Conservation (phyloP, 2,797 vertebrate genomes). For the Picus viridis region DNA sequence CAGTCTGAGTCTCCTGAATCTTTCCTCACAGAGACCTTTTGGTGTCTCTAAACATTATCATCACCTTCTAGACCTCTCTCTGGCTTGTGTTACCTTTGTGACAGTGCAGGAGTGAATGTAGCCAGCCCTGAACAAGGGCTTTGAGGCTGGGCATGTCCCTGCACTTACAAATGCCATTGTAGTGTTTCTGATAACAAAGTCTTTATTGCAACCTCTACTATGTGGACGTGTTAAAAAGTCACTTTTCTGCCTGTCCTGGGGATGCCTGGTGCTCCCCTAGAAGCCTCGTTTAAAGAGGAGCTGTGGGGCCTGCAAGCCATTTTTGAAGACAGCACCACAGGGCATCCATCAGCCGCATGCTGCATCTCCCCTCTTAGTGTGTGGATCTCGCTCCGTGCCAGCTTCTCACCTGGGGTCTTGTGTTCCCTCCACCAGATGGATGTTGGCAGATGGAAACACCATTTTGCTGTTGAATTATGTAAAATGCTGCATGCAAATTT, state of each 20-base stretch:
- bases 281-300: not conserved
- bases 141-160: not conserved
- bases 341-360: not conserved
- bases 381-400: not conserved
- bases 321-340: not conserved
- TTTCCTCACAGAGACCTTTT: not conserved
- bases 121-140: not conserved
- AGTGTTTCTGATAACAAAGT: not conserved
- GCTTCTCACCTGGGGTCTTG: constrained; percentile 34
- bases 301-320: not conserved
- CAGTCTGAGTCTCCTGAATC: not conserved
- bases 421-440: constrained; percentile 54
- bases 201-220: not conserved
- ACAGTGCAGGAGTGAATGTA: not conserved
- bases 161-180: not conserved
- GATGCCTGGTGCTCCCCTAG: not conserved
- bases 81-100: not conserved
- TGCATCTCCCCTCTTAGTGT: not conserved
- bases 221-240: not conserved
- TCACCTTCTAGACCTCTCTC: not conserved
- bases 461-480: constrained; percentile 57
- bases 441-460: constrained; percentile 55
- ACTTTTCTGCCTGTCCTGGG: not conserved
- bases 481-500: constrained; percentile 41
- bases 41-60: not conserved